phyloP scores from a whole-genome alignment of 2,888 invertebrate genomes.

The Caenorhabditis sp. region DNA sequence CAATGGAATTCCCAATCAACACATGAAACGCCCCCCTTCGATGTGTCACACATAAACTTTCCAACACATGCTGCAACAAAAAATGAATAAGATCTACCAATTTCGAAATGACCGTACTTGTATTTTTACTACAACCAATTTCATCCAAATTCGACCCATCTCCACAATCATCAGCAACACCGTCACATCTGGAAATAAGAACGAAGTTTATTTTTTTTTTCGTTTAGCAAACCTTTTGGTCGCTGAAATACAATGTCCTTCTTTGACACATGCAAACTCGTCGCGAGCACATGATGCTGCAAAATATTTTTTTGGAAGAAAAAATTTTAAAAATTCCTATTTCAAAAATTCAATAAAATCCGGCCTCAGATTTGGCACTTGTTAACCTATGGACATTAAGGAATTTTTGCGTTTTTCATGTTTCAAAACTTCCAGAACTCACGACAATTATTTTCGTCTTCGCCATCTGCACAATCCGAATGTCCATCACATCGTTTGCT shows the following conservation, averaged over 20 bases:
- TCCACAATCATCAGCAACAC: conserved; percentile 66
- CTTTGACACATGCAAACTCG: conserved; percentile 68
- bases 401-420: no score
- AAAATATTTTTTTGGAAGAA: conserved; percentile 5
- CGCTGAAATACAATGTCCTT: conserved; percentile 62
- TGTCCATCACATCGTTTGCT: conserved; percentile 64
- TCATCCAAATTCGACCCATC: conserved; percentile 70
- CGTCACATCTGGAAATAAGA: conserved; percentile 53
- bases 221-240: no score
- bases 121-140: conserved; percentile 64
- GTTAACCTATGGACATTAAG: no score
- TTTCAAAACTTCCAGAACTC: no score
- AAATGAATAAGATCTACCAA: no score
- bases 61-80: conserved; percentile 61
- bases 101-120: conserved; percentile 53
- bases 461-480: conserved; percentile 65
- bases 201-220: no score
- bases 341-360: no score
- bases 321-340: no score
- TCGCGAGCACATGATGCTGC: conserved; percentile 63
- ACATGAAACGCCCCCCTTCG: conserved; percentile 57
- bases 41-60: conserved; percentile 64
- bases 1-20: conserved; percentile 61
- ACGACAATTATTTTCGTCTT: conserved; percentile 70
- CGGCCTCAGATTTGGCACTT: no score